phyloP scores from a whole-genome alignment of 2,797 vertebrate genomes.

The Myotis myotis region DNA sequence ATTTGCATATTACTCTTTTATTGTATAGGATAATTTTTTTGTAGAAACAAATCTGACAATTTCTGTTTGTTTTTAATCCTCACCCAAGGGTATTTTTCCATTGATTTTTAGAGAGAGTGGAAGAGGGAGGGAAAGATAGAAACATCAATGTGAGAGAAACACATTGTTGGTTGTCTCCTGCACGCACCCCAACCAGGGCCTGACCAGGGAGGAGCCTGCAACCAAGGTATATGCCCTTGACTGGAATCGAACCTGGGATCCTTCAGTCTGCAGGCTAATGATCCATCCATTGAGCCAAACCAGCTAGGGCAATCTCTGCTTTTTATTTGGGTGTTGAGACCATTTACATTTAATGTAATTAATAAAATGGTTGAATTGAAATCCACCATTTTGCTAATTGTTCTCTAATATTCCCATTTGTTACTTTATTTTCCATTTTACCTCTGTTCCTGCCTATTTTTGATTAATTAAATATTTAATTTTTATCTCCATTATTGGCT shows the following conservation, averaged over 20 bases:
- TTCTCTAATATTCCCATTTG: not conserved
- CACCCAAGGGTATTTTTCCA: not conserved
- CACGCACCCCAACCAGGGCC: not conserved
- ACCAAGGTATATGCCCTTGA: not conserved
- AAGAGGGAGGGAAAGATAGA: not conserved
- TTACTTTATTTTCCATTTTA: not conserved
- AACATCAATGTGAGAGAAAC: not conserved
- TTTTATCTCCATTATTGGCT: not conserved
- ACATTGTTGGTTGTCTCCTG: not conserved
- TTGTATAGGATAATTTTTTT: not conserved
- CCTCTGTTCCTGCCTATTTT: not conserved
- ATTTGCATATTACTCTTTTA: no score
- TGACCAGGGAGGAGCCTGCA: not conserved
- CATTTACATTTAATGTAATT: not conserved
- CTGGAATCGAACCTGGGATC: not conserved
- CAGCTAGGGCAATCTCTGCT: not conserved
- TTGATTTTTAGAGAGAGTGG: not conserved
- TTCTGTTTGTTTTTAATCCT: not conserved
- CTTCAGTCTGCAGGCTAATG: not conserved
- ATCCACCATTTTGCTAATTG: not conserved
- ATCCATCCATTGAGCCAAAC: not conserved
- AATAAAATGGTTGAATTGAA: not conserved
- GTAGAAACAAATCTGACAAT: not conserved
- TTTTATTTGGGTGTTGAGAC: not conserved
- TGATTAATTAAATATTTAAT: not conserved